A percentile compares a stretch with the other conserved stretches of the same genome.
These are phyloP conservation scores for Hydrocynus forskahlii DNA, from an alignment of 2,797 vertebrate genomes.

Conservation along the genomic window DNA sequence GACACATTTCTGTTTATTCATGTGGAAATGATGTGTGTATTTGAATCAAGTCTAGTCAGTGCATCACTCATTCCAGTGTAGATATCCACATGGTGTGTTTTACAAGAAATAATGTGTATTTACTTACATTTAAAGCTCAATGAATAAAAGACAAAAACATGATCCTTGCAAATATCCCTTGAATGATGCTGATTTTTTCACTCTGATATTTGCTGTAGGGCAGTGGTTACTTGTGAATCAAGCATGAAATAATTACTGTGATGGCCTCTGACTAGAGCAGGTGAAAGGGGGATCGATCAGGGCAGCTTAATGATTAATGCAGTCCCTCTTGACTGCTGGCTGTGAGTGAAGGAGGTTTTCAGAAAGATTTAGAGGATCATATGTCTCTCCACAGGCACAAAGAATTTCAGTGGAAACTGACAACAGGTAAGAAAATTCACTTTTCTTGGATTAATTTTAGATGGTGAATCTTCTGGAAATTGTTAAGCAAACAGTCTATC, in stretches of 20 bases:
- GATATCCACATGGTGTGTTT: too few species aligned
- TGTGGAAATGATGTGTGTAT: too few species aligned
- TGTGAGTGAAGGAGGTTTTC: not conserved
- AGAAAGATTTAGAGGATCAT: conserved; percentile 6
- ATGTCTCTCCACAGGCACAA: not conserved
- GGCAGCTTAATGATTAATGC: conserved; percentile 48
- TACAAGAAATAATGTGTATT: too few species aligned
- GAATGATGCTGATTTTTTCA: not conserved
- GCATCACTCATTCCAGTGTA: too few species aligned
- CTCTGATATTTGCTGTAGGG: not conserved
- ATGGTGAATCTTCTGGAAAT: too few species aligned
- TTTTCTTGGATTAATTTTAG: too few species aligned
- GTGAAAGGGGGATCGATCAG: conserved; percentile 40
- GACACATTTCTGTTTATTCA: too few species aligned
- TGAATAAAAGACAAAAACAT: too few species aligned
- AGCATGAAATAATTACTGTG: not conserved
- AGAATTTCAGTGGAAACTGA: not conserved
- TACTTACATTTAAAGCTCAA: too few species aligned
- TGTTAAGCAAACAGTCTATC: too few species aligned
- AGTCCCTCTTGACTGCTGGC: not conserved
- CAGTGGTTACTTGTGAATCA: not conserved
- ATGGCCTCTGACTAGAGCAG: conserved; percentile 20
- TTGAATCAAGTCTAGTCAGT: too few species aligned
- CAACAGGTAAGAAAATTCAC: not conserved
- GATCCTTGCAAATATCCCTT: too few species aligned